Evolutionary conservation across 2,797 vertebrate species (phyloP), one percentile per base, ranked within the genome.

Genomic region (Chaetophractus vellerosus): DNA sequence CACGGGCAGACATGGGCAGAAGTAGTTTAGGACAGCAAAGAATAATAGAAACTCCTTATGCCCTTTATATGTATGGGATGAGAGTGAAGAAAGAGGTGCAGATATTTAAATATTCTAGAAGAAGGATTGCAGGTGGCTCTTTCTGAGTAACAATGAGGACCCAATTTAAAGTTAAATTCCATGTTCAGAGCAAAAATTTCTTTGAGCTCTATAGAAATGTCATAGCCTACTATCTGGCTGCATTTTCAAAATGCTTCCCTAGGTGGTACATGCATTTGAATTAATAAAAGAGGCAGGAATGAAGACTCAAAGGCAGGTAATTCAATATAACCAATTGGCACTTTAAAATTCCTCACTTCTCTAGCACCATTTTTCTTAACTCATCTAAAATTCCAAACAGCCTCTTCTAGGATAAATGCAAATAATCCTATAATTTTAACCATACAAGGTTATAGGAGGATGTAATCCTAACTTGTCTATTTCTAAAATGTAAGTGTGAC

Each of bases 371-470:
- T 89, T 84, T 72, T 28, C 21, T 79, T 61, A 28, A n/a, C 81
- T 90, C 64, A 83, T 88, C 78, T 63, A 63, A 96, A 96, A 90
- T 83, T 83, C 50, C 59, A 75, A 87, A 75, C 15, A 36, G n/a
- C 24, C 26, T 90, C n/a, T 48, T 91, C 33, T n/a, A 69, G 45
- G 28, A 63, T 23, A 83, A 88, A 76, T n/a, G 71, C 36, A 88
- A 94, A 95, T 84, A 88, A 90, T 55, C 48, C 84, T 81, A 33
- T 41, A 48, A 68, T 95, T 90, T 74, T 76, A 82, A 74, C 33
- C 57, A 80, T 38, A 36, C 23, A 61, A 71, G 87, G 55, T 52
- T 68, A 71, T 31, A 82, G 66, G 19, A 59, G 55, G 50, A 88
- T 94, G 82, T 81, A 74, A 75, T 87, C 23, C 55, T 93, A 78